Percentiles rank a stretch among this genome's conserved stretches.
These are phyloP conservation scores for Leucoraja ocellata DNA, from an alignment of 2,797 vertebrate genomes.

Conservation along the genomic window DNA sequence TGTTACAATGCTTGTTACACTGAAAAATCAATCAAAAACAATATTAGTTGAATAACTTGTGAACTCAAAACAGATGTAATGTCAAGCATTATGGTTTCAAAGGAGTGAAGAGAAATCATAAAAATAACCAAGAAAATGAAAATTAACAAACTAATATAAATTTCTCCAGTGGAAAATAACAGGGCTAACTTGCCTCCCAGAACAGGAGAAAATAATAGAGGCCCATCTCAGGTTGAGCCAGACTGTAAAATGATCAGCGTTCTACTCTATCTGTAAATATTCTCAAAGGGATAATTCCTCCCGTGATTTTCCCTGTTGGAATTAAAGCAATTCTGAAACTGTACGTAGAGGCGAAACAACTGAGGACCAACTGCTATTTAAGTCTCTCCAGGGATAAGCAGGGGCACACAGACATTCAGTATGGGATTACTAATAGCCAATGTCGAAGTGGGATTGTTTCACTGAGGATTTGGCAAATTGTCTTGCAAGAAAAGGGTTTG, in stretches of 20 bases:
- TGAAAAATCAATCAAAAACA: background rate
- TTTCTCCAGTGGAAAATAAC: conserved; percentile 20
- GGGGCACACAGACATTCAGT: background rate
- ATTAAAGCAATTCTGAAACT: background rate
- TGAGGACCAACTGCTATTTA: conserved; percentile 17
- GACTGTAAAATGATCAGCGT: conserved; percentile 13
- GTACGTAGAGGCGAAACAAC: background rate
- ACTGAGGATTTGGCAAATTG: conserved; percentile 10
- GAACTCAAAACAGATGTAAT: conserved; percentile 25
- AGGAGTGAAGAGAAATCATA: conserved; percentile 3
- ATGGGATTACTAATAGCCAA: conserved; percentile 18
- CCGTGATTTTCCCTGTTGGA: background rate
- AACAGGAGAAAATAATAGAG: background rate
- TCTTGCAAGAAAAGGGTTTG: conserved; percentile 18
- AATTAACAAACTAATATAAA: conserved; percentile 21
- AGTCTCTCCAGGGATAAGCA: background rate
- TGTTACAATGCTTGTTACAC: background rate
- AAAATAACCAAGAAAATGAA: conserved; percentile 21
- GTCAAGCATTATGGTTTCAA: conserved; percentile 3
- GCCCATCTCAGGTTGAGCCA: conserved; percentile 10
- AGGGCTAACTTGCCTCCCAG: background rate
- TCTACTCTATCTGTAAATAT: background rate
- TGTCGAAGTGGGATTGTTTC: conserved; percentile 15
- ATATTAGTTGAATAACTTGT: conserved; percentile 24
- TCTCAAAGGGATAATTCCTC: conserved; percentile 6